Evolutionary conservation across 2,888 invertebrate species (phyloP), one percentile per base, ranked within the genome.

Genomic region (Eustalomyia histrio): DNA sequence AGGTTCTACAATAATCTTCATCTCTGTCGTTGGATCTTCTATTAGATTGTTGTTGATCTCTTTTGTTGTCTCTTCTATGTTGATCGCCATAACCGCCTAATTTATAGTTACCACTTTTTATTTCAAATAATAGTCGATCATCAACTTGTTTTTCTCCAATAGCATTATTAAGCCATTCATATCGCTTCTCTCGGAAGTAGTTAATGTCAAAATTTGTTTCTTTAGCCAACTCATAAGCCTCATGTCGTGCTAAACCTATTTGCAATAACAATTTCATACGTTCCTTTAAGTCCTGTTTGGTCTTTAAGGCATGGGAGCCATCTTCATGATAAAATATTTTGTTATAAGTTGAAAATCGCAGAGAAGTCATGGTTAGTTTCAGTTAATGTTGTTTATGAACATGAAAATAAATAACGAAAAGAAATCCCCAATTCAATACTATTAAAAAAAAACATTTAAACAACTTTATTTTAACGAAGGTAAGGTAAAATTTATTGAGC

Each of bases 331-430:
- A 21, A 21, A 4, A 21, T 21, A 21, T 43, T 43, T 43, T 43
- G 2, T 14, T 43, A 43, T 43, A 14, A 35, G 8, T 35, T 21
- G 2, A 21, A 21, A 21, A 21, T 4, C 21, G 21, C 21, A 21
- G 21, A 21, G 43, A 14, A 43, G 14, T 43, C 8, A 43, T 14
- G 14, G 12, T 3, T 3, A 4, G 2, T 2, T 21, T 21, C 21
- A 21, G 21, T 21, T 3, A 43, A 14, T 43, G 43, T 64, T 39
- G 1, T 29, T 64, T 47, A n/a, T 18, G 18, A 5, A 33, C 65
- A 74, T 74, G 74, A 74, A 74, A 74, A 65, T 74, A 74, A 55
- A 74, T 16, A 74, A 74, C 33, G 58, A 65, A 74, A 58, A 52
- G n/a, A 52, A n/a, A 17, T 47, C 50, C 18, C 35, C 14, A 50